These are phyloP conservation scores for Tetranychus piercei DNA, from an alignment of 2,888 invertebrate genomes.

Conservation along the genomic window DNA sequence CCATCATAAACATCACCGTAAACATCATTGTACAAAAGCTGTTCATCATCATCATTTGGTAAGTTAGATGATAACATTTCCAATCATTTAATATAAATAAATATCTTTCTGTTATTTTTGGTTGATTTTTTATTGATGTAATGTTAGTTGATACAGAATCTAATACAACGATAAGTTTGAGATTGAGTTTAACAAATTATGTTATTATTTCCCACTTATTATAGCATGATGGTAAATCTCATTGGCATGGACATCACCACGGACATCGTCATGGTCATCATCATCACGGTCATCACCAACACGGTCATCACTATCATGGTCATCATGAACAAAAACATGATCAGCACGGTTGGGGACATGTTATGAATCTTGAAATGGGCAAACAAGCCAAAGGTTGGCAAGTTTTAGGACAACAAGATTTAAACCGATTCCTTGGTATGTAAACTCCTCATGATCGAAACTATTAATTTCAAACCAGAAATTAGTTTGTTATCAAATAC, in stretches of 20 bases:
- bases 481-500: no score
- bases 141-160: no score
- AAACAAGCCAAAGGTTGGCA: neutral
- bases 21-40: neutral
- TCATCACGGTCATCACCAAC: neutral
- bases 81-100: neutral
- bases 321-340: neutral
- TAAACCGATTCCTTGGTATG: neutral
- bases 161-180: no score
- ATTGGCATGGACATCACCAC: neutral
- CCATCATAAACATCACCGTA: neutral
- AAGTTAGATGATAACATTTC: neutral
- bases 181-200: no score
- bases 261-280: neutral
- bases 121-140: no score
- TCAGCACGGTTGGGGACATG: neutral
- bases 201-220: neutral
- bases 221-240: neutral
- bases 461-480: no score
- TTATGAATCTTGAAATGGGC: neutral
- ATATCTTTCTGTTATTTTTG: no score
- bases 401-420: neutral
- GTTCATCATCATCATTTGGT: slow-evolving; percentile 1
- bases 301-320: neutral
- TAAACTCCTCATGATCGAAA: no score